These are phyloP conservation scores for Argentina silus DNA, from an alignment of 2,797 vertebrate species.

Conservation along the genomic window DNA sequence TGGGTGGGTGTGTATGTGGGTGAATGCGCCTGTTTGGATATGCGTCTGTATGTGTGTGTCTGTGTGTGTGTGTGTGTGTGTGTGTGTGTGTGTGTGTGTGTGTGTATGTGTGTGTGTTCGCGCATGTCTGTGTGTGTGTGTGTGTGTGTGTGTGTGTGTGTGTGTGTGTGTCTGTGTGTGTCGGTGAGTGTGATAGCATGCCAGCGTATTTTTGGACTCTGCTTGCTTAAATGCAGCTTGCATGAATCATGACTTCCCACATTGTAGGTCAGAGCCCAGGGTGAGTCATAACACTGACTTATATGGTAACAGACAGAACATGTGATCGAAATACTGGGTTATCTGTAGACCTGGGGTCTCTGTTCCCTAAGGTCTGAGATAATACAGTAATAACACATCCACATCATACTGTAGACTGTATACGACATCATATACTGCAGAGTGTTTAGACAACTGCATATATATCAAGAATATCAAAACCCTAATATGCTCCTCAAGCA, in stretches of 20 bases:
- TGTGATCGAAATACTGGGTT: slow-evolving; percentile 73
- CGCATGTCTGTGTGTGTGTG: slow-evolving; percentile 36
- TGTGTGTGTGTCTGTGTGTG: slow-evolving; percentile 26
- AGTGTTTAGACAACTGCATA: not conserved
- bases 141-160: slow-evolving; percentile 27
- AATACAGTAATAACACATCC: slow-evolving; percentile 12
- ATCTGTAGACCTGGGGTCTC: slow-evolving; percentile 67
- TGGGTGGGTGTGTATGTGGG: slow-evolving; percentile 68
- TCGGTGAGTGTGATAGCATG: slow-evolving; percentile 62
- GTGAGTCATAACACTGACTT: slow-evolving; percentile 81
- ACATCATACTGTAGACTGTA: not conserved
- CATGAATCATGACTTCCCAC: slow-evolving; percentile 87
- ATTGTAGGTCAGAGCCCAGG: slow-evolving; percentile 78
- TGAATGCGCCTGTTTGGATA: slow-evolving; percentile 42
- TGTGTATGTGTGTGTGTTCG: slow-evolving; percentile 26
- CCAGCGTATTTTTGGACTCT: slow-evolving; percentile 75
- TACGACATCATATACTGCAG: not conserved
- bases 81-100: slow-evolving; percentile 10
- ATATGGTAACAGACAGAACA: slow-evolving; percentile 78
- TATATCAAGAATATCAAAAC: not conserved
- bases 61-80: not conserved
- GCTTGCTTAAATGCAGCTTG: slow-evolving; percentile 78
- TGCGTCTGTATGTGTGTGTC: slow-evolving; percentile 53
- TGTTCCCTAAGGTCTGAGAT: slow-evolving; percentile 48
- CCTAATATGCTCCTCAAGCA: slow-evolving; percentile 35